A percentile compares a stretch with the other conserved stretches of the same genome.
Evolutionary conservation across 2,797 vertebrate species (phyloP).

Genomic region (Lerista edwardsae): DNA sequence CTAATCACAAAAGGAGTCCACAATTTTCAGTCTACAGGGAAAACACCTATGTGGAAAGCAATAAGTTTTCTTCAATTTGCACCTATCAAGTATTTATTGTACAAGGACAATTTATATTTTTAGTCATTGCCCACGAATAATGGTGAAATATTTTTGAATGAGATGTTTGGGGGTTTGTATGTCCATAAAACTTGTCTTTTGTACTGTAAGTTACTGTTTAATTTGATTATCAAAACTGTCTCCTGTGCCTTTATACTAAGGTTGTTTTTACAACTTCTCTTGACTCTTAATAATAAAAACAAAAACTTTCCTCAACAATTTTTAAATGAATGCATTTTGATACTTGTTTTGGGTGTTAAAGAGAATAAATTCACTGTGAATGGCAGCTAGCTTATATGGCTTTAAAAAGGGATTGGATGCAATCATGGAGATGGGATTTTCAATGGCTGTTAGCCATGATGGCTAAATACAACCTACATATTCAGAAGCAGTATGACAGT

Average conservation of each 20-base stretch:
- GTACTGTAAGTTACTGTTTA: constrained; percentile 90
- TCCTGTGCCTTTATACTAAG: constrained; percentile 98
- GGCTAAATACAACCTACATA: not conserved
- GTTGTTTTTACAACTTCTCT: constrained; percentile 96
- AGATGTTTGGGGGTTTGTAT: constrained; percentile 87
- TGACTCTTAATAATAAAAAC: constrained; percentile 93
- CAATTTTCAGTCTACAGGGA: constrained; percentile 77
- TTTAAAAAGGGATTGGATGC: not conserved
- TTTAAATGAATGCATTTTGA: constrained; percentile 15
- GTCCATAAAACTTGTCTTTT: constrained; percentile 95
- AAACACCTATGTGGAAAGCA: constrained; percentile 86
- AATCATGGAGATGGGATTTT: not conserved
- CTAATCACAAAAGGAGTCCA: constrained; percentile 67
- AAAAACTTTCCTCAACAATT: constrained; percentile 67
- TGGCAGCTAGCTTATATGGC: not conserved
- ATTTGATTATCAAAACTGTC: constrained; percentile 94
- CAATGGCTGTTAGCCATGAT: not conserved
- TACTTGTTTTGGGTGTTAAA: not conserved
- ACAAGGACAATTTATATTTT: constrained; percentile 85
- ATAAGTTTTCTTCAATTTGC: constrained; percentile 88
- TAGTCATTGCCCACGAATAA: constrained; percentile 80
- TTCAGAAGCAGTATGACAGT: not conserved
- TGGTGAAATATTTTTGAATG: constrained; percentile 83
- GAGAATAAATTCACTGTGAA: not conserved
- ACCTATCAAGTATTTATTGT: constrained; percentile 83